phyloP scores from a whole-genome alignment of 1,140 invertebrate genomes.

The Zaprionus davidi region DNA sequence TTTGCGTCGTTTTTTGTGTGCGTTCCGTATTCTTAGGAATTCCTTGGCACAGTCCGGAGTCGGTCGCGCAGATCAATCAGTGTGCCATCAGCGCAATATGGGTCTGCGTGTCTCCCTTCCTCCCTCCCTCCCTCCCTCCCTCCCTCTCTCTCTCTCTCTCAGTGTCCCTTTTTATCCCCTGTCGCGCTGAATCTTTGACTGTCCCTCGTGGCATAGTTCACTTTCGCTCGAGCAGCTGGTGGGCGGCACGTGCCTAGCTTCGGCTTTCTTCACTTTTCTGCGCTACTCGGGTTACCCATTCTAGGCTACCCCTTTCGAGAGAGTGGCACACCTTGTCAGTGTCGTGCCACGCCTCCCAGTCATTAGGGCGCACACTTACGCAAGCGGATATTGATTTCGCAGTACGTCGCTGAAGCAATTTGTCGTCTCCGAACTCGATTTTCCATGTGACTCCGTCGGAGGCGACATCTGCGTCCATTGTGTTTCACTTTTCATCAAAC shows the following conservation, averaged over 20 bases:
- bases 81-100: constrained; percentile 51
- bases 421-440: constrained; percentile 31
- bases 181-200: constrained; percentile 10
- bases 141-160: not conserved
- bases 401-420: constrained; percentile 27
- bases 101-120: constrained; percentile 18
- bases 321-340: constrained; percentile 15
- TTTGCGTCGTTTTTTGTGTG: constrained; percentile 61
- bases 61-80: constrained; percentile 77
- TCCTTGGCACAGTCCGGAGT: constrained; percentile 51
- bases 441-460: constrained; percentile 10
- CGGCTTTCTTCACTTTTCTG: constrained; percentile 53
- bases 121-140: not conserved
- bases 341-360: constrained; percentile 56
- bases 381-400: constrained; percentile 75
- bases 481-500: constrained; percentile 80
- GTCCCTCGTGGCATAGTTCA: constrained; percentile 42
- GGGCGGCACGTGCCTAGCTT: constrained; percentile 71
- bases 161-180: not conserved
- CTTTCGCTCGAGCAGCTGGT: constrained; percentile 61
- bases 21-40: constrained; percentile 71
- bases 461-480: constrained; percentile 70
- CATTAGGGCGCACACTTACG: constrained; percentile 73
- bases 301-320: constrained; percentile 33
- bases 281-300: constrained; percentile 62